Conservation (phyloP, 2,113 vertebrate species). For the Sapayoa aenigma region DNA sequence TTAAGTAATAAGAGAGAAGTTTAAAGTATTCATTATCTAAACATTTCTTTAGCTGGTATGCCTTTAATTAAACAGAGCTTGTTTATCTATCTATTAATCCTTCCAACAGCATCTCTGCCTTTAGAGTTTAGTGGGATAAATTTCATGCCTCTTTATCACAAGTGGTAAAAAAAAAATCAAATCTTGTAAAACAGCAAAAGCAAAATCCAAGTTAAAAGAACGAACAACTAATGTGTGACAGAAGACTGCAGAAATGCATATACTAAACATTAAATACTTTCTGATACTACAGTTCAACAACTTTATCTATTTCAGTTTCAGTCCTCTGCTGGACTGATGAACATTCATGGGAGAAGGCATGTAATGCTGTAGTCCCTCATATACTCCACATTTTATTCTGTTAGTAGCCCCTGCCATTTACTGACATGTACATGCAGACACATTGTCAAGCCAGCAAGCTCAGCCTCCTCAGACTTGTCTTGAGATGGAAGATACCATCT, state of each 20-base stretch:
- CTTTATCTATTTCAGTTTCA: neutral
- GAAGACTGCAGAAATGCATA: neutral
- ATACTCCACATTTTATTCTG: neutral
- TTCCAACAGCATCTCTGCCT: neutral
- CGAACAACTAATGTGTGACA: neutral
- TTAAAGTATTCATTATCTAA: neutral
- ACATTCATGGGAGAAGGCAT: neutral
- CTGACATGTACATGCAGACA: accelerated
- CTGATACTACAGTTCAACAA: neutral
- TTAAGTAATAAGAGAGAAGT: neutral
- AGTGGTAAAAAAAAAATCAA: neutral
- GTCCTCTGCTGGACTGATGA: neutral
- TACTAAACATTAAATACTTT: neutral
- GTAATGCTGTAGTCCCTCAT: neutral
- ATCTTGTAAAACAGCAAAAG: neutral
- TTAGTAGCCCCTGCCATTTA: neutral
- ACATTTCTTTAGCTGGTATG: neutral
- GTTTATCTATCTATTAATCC: neutral
- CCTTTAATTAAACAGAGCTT: slow-evolving; percentile 14
- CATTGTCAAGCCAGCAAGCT: neutral
- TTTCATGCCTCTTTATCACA: neutral
- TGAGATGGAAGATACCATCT: neutral
- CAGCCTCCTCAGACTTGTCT: neutral
- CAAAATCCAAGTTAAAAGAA: neutral
- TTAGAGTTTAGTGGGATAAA: neutral